phyloP scores from a whole-genome alignment of 2,797 vertebrate genomes.

The Nannoperca australis region DNA sequence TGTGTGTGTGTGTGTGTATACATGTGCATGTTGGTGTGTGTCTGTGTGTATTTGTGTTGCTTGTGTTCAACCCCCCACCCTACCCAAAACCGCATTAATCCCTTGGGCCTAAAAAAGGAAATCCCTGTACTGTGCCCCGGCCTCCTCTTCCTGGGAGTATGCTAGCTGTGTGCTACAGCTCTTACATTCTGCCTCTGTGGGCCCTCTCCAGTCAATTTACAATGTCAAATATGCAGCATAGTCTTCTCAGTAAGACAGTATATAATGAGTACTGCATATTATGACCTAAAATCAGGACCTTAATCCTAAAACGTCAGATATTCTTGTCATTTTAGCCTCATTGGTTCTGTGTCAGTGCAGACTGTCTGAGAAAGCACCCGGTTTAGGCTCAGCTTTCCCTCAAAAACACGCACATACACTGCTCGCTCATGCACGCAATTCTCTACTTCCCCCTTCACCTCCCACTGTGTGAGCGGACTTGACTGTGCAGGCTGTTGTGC shows the following conservation, averaged over 20 bases:
- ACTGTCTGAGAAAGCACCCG: conserved; percentile 19
- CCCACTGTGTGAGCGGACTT: conserved; percentile 40
- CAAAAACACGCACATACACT: conserved; percentile 38
- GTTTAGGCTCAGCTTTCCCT: conserved; percentile 34
- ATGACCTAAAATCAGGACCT: conserved; percentile 7
- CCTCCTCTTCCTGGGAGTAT: conserved; percentile 54
- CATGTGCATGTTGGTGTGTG: conserved; percentile 39
- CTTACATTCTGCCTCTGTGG: conserved; percentile 13
- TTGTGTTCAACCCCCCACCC: conserved; percentile 36
- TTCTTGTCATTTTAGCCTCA: no score
- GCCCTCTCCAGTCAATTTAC: conserved; percentile 21
- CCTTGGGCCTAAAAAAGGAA: conserved; percentile 71
- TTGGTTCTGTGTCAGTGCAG: conserved; percentile 26
- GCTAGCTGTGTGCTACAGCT: conserved; percentile 30
- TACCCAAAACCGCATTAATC: conserved; percentile 69
- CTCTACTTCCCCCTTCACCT: conserved; percentile 17
- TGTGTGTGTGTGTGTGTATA: conserved; percentile 23
- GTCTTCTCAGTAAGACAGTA: conserved; percentile 5
- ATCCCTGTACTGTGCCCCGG: conserved; percentile 55
- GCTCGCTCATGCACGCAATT: conserved; percentile 42
- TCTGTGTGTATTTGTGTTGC: conserved; percentile 53
- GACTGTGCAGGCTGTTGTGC: conserved; percentile 31
- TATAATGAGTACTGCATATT: conserved; percentile 2
- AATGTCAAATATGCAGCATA: conserved; percentile 26
- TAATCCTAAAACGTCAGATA: no score